These are phyloP conservation scores for Patella caerulea DNA, from an alignment of 2,888 invertebrate species.

Conservation along the genomic window DNA sequence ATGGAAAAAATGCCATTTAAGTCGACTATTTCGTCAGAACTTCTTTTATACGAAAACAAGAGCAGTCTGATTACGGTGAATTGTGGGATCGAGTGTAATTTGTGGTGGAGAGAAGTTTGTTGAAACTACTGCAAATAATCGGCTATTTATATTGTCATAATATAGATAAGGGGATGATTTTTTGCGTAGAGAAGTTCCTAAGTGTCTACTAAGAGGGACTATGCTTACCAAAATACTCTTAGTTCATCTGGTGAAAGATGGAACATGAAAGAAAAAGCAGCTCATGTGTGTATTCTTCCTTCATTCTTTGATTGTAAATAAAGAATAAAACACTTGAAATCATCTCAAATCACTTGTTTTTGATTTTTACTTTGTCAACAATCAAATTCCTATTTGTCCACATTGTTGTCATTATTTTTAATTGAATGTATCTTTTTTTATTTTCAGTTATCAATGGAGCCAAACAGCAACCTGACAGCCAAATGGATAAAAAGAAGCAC, in stretches of 20 bases:
- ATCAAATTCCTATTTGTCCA: neutral
- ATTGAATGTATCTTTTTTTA: conserved; percentile 21
- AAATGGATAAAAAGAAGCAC: conserved; percentile 54
- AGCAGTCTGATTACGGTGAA: no score
- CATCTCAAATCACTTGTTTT: neutral
- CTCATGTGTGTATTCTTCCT: conserved; percentile 37
- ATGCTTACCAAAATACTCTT: conserved; percentile 25
- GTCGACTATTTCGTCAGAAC: no score
- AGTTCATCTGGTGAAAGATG: conserved; percentile 29
- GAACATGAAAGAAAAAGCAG: conserved; percentile 38
- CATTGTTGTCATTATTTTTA: neutral
- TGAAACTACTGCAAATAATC: neutral
- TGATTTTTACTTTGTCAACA: no score
- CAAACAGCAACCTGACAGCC: conserved; percentile 34
- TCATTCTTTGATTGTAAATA: conserved; percentile 7
- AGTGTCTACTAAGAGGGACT: neutral
- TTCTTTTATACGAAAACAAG: no score
- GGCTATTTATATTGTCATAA: neutral
- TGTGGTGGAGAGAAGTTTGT: no score
- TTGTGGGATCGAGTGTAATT: no score
- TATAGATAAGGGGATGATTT: no score
- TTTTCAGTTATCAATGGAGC: conserved; percentile 63
- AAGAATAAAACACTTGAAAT: neutral
- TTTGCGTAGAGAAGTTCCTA: neutral
- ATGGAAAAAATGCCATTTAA: no score